A percentile compares a stretch with the other conserved stretches of the same genome.
Evolutionary conservation across 2,113 vertebrate species (phyloP).

Genomic region (Chloropsis cyanopogon): DNA sequence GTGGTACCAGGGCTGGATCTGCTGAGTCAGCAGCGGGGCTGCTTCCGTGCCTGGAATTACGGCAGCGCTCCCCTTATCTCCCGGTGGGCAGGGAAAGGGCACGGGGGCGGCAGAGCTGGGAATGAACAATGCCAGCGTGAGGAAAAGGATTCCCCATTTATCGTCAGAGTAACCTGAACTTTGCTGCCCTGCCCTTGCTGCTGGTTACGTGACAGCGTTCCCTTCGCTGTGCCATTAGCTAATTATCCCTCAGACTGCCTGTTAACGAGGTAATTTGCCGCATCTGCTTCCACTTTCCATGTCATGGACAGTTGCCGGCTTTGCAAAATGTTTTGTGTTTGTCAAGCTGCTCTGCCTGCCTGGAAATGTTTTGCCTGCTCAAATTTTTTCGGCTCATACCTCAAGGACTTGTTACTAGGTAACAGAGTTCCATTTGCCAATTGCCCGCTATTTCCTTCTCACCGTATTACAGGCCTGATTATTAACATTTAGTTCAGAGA

Average conservation of each 20-base stretch:
- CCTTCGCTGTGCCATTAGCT: constrained; percentile 66
- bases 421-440: constrained; percentile 83
- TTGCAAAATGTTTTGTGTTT: constrained; percentile 75
- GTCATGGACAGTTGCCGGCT: constrained; percentile 49
- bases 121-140: fast-evolving
- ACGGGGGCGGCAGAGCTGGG: neutral
- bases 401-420: constrained; percentile 83
- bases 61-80: neutral
- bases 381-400: constrained; percentile 67
- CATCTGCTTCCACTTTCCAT: constrained; percentile 79
- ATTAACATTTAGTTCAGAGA: constrained; percentile 91
- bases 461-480: constrained; percentile 86
- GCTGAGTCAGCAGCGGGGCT: neutral
- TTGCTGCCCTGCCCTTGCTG: neutral
- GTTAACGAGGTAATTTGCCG: constrained; percentile 64
- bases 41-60: neutral
- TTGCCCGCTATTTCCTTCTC: constrained; percentile 90
- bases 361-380: constrained; percentile 52
- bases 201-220: neutral
- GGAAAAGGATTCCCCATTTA: neutral
- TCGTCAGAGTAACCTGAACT: neutral
- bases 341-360: constrained; percentile 72
- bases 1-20: neutral
- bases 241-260: constrained; percentile 45
- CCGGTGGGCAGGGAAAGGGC: neutral